phyloP scores from a whole-genome alignment of 2,113 vertebrate genomes.

The Colinus virginianus region DNA sequence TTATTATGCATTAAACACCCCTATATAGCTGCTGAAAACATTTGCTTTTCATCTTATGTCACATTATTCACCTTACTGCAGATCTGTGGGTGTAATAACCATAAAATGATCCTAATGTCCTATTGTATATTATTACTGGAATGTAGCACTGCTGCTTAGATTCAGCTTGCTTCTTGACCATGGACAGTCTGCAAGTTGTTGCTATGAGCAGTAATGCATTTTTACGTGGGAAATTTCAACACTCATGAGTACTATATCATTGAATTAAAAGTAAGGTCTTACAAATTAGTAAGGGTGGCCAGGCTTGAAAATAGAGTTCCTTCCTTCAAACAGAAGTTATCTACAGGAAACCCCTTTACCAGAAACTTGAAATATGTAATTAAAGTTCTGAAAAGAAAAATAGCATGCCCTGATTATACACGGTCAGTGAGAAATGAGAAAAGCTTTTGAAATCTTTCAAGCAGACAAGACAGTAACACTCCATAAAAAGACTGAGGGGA shows the following conservation, averaged over 20 bases:
- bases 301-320: background rate
- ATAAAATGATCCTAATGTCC: background rate
- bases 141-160: background rate
- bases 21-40: background rate
- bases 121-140: background rate
- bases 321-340: background rate
- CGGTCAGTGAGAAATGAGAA: background rate
- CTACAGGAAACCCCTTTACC: background rate
- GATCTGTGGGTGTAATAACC: background rate
- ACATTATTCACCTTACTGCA: constrained; percentile 17
- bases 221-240: background rate
- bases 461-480: background rate
- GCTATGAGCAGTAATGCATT: background rate
- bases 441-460: background rate
- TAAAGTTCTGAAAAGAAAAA: constrained; percentile 10
- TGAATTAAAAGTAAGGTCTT: background rate
- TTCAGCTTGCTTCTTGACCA: background rate
- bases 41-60: background rate
- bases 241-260: background rate
- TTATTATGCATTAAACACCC: background rate
- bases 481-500: background rate
- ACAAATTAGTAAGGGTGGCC: background rate
- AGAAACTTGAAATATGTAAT: background rate
- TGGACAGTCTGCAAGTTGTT: background rate
- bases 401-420: background rate